Conservation (phyloP, 2,113 vertebrate genomes). For the Eolophus roseicapilla region DNA sequence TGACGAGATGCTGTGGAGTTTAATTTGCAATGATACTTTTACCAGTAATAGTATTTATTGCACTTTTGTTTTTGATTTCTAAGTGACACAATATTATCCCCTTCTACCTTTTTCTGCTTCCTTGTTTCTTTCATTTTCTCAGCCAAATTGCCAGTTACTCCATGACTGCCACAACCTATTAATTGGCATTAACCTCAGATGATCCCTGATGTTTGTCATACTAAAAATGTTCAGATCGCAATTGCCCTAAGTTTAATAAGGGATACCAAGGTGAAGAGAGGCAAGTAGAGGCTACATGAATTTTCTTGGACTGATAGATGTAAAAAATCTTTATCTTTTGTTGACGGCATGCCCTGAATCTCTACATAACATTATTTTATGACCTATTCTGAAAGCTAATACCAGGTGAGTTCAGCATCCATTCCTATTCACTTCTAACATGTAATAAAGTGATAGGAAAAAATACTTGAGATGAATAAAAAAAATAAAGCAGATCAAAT, state of each 20-base stretch:
- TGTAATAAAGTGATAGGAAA: background rate
- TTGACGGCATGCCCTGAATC: background rate
- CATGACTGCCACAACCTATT: constrained; percentile 12
- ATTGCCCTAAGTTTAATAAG: constrained; percentile 43
- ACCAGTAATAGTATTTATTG: background rate
- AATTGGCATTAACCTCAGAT: constrained; percentile 38
- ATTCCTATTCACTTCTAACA: background rate
- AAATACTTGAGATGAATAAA: background rate
- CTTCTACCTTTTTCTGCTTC: background rate
- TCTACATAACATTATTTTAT: background rate
- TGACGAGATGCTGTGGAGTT: background rate
- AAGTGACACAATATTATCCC: background rate
- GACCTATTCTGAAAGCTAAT: background rate
- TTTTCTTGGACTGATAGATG: constrained; percentile 6
- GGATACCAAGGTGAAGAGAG: constrained; percentile 18
- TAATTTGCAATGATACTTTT: background rate
- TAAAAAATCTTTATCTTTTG: constrained; percentile 15
- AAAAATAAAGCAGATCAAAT: background rate
- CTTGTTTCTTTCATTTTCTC: constrained; percentile 13
- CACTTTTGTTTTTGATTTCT: background rate
- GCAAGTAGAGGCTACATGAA: background rate
- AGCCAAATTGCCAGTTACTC: background rate
- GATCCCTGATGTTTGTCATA: constrained; percentile 22
- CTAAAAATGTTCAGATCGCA: constrained; percentile 18
- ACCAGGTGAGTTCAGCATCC: background rate